Conservation (phyloP, 2,113 vertebrate genomes). For the Rousettus leschenaultii region DNA sequence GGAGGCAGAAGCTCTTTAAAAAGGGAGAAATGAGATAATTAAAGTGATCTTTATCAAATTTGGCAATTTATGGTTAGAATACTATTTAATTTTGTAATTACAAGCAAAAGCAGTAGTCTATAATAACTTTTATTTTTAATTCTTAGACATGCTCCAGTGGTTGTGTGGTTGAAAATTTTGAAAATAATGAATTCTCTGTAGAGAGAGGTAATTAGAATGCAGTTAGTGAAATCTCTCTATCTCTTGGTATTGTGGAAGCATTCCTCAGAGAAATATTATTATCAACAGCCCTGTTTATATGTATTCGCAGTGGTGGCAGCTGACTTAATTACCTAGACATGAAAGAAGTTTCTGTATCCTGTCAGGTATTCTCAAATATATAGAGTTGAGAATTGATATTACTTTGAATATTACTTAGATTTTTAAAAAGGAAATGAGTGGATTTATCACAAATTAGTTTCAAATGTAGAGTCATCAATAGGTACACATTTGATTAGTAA, state of each 20-base stretch:
- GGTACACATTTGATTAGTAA: background rate
- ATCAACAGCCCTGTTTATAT: background rate
- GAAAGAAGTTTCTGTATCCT: background rate
- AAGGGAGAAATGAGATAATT: background rate
- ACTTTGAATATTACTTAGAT: background rate
- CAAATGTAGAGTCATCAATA: background rate
- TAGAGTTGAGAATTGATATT: background rate
- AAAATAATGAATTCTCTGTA: constrained; percentile 20
- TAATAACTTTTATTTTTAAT: constrained; percentile 26
- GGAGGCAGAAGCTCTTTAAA: background rate
- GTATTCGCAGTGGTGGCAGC: background rate
- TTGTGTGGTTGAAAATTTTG: constrained; percentile 30
- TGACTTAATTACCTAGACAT: background rate
- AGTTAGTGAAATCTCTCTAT: background rate
- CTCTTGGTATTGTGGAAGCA: background rate
- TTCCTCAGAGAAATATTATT: background rate
- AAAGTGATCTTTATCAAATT: constrained; percentile 36
- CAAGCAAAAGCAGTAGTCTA: background rate
- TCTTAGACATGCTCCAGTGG: background rate
- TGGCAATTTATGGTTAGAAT: background rate
- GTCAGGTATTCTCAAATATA: background rate
- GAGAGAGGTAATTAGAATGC: constrained; percentile 9
- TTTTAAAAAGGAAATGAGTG: constrained; percentile 7
- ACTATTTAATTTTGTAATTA: constrained; percentile 22
- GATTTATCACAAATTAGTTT: background rate